Base-by-base conservation (phyloP, 2,113 vertebrate species). In the Peromyscus californicus region DNA sequence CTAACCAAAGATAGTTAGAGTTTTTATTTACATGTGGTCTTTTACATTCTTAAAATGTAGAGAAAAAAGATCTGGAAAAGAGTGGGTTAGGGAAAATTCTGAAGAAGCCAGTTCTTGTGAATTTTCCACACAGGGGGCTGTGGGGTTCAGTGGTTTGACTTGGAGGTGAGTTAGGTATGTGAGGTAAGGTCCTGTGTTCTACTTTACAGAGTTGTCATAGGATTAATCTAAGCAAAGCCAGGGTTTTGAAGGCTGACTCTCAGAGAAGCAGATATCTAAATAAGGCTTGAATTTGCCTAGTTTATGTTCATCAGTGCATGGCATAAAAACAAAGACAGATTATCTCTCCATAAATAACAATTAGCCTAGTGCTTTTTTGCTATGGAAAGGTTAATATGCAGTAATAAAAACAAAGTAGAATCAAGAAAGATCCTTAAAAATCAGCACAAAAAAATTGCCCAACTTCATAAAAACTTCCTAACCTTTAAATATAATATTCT, bases 261-360 rank as follows among this genome's bases (percentile, higher is more conserved):
- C 16, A 89, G 45, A 88, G 31, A 26, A 74, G 74, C 31, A n/a
- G 59, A 39, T 42, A 67, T 54, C n/a, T 79, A 86, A 90, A 42
- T 22, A 78, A 59, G 86, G 26, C 80, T 80, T 45, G 5, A 72
- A 76, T 95, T 76, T 67, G 10, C 6, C 78, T 9, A 88, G 15
- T 59, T 89, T 12, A 31, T 61, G 29, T 36, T 91, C 91, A 16
- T 69, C 54, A 91, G 11, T 17, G 42, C 15, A n/a, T 39, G 39
- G 33, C 70, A 8, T 89, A 67, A 94, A 96, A 94, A 86, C 54
- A 89, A 91, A 93, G 29, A 63, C 10, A 87, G 36, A 84, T 78
- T 57, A 57, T n/a, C 45, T 69, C 82, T 72, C 76, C 4, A 19
- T 63, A 78, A 91, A 93, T 45, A 90, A 31, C 31, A 83, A 9